Evolutionary conservation across 2,888 invertebrate species (phyloP).

Genomic region (Rambutsinella grinnellia): DNA sequence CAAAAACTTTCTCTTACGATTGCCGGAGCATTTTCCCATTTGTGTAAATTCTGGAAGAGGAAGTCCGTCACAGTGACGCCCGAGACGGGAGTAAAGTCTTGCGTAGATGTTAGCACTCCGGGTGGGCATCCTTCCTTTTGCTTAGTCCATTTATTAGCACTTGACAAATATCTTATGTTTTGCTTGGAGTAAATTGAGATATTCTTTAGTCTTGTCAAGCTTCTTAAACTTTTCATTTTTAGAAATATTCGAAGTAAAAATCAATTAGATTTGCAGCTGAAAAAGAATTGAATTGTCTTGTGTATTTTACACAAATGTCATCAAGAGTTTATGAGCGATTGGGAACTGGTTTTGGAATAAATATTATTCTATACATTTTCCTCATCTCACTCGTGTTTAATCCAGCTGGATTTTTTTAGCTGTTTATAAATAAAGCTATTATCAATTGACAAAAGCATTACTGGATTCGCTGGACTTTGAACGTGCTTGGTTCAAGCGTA

Average conservation of each 20-base stretch:
- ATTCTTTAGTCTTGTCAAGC: neutral
- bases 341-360: too few species aligned
- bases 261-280: neutral
- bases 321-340: too few species aligned
- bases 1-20: slow-evolving; percentile 34
- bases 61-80: slow-evolving; percentile 53
- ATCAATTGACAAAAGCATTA: too few species aligned
- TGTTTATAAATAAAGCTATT: too few species aligned
- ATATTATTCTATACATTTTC: too few species aligned
- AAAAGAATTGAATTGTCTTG: neutral
- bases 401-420: too few species aligned
- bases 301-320: too few species aligned
- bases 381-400: too few species aligned
- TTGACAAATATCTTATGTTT: slow-evolving; percentile 4
- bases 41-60: slow-evolving; percentile 56
- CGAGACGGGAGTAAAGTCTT: slow-evolving; percentile 34
- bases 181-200: too few species aligned
- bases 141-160: slow-evolving; percentile 24
- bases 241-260: too few species aligned
- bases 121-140: slow-evolving; percentile 35
- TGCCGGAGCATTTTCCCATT: slow-evolving; percentile 56
- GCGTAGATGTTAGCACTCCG: slow-evolving; percentile 26
- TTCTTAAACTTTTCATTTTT: slow-evolving; percentile 27
- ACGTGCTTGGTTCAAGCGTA: too few species aligned
- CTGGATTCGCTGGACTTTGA: too few species aligned